Percentiles rank a stretch among this genome's conserved stretches.
Evolutionary conservation across 2,113 vertebrate genomes (phyloP).

Genomic region (Anas platyrhynchos): DNA sequence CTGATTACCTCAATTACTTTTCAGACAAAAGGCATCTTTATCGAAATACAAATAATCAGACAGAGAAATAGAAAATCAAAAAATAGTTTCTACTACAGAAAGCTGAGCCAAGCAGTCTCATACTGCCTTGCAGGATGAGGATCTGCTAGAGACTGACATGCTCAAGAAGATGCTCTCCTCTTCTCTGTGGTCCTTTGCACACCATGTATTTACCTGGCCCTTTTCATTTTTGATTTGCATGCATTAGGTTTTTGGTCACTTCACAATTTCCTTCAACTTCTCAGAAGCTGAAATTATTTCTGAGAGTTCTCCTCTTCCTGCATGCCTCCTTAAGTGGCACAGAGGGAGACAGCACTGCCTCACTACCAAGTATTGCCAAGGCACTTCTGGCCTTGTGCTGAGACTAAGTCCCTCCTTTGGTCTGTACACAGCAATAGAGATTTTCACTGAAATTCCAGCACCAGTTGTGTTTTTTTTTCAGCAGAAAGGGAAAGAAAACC

Average conservation of each 20-base stretch:
- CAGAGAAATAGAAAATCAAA: neutral
- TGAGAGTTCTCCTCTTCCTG: neutral
- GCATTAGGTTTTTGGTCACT: neutral
- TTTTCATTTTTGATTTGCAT: neutral
- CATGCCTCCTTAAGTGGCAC: neutral
- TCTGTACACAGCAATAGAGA: neutral
- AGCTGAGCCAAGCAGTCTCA: neutral
- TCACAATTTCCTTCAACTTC: neutral
- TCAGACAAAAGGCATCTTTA: neutral
- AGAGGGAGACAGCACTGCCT: neutral
- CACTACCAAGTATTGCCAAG: neutral
- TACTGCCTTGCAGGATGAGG: neutral
- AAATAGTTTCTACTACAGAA: neutral
- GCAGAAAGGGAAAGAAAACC: neutral
- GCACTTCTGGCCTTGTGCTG: neutral
- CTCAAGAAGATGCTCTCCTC: neutral
- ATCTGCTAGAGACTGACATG: neutral
- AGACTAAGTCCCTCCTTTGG: neutral
- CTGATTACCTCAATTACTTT: neutral
- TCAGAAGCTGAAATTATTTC: neutral
- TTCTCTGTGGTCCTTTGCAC: neutral
- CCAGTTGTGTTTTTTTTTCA: neutral
- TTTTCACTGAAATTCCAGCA: neutral
- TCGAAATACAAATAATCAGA: neutral
- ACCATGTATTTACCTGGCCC: rapidly evolving